These are phyloP conservation scores for Menidia beryllina DNA, from an alignment of 2,113 vertebrate species.

Conservation along the genomic window DNA sequence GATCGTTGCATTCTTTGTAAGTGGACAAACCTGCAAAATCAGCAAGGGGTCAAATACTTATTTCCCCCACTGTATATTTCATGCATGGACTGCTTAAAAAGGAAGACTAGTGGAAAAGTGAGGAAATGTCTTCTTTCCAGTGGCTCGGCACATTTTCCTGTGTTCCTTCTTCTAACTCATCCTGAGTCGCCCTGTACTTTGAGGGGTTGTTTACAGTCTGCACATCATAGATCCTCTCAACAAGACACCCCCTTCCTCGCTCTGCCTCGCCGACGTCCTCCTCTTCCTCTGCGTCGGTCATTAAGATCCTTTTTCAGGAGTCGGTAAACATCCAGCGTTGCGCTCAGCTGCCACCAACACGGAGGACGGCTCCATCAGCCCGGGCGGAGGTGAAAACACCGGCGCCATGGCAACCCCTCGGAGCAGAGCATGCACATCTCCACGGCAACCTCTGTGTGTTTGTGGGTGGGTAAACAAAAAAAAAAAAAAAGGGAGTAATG, in stretches of 20 bases:
- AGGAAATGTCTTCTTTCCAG: slow-evolving; percentile 4
- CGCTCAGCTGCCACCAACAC: slow-evolving; percentile 4
- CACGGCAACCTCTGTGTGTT: slow-evolving; percentile 44
- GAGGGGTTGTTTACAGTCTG: slow-evolving; percentile 15
- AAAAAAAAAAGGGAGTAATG: not conserved
- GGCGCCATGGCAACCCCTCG: slow-evolving; percentile 67
- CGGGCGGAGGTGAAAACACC: slow-evolving; percentile 59
- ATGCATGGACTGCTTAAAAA: not conserved
- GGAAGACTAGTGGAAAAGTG: not conserved
- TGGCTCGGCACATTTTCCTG: slow-evolving; percentile 1
- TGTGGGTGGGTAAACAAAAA: slow-evolving; percentile 14
- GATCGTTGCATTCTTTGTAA: no score
- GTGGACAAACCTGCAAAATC: no score
- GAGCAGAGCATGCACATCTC: slow-evolving; percentile 42
- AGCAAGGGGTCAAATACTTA: no score
- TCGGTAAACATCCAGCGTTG: slow-evolving; percentile 26
- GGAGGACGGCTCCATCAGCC: not conserved
- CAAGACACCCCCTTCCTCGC: not conserved
- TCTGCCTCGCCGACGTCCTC: slow-evolving; percentile 2
- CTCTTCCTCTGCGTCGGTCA: not conserved
- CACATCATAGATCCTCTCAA: slow-evolving; percentile 12
- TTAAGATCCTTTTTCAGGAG: slow-evolving; percentile 23
- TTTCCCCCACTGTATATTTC: no score
- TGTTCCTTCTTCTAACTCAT: not conserved
- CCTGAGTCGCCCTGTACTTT: not conserved